Conservation (phyloP, 2,888 invertebrate species). For the Tachystola acroxantha region DNA sequence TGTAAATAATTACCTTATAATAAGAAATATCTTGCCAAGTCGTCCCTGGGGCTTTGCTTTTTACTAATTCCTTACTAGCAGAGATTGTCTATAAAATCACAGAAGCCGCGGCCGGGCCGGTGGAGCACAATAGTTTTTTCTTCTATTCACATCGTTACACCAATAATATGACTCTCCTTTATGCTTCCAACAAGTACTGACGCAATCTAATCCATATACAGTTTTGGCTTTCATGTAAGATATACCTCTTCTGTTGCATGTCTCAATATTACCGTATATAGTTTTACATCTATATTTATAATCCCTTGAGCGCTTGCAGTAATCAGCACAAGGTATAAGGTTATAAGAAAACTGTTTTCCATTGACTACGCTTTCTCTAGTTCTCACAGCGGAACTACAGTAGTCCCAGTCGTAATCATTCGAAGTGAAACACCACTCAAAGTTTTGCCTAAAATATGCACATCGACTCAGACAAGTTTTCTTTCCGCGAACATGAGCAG, state of each 20-base stretch:
- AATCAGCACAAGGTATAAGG: background rate
- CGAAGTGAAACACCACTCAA: background rate
- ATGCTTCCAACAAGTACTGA: background rate
- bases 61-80: too few relatives aligned
- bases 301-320: background rate
- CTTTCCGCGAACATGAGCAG: background rate
- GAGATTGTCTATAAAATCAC: too few relatives aligned
- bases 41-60: too few relatives aligned
- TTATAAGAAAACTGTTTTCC: background rate
- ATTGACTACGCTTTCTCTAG: background rate
- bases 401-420: background rate
- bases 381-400: background rate
- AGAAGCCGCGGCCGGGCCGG: background rate
- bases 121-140: background rate
- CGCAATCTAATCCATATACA: background rate
- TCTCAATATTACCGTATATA: background rate
- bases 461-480: background rate
- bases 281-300: background rate
- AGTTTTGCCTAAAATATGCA: background rate
- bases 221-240: background rate
- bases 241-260: background rate
- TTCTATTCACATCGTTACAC: background rate
- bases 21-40: too few relatives aligned
- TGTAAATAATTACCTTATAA: too few relatives aligned
- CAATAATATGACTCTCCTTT: background rate